These are phyloP conservation scores for Salticus scenicus DNA, from an alignment of 2,888 invertebrate genomes.

Conservation along the genomic window DNA sequence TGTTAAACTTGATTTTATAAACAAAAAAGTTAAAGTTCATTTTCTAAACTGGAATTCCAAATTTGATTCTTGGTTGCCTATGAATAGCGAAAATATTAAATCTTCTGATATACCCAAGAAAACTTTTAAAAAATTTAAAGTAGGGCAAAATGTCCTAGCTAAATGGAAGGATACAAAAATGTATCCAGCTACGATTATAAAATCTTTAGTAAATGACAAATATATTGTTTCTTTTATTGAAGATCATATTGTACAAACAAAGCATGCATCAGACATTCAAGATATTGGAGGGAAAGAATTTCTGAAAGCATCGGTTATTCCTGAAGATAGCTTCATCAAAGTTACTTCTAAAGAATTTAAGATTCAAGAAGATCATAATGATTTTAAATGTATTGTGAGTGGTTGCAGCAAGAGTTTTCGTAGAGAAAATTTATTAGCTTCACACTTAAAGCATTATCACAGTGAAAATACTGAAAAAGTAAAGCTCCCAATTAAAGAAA, in stretches of 20 bases:
- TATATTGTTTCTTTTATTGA: slow-evolving; percentile 42
- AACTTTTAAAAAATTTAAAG: neutral
- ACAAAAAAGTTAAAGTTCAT: slow-evolving; percentile 89
- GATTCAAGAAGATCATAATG: slow-evolving; percentile 76
- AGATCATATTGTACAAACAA: slow-evolving; percentile 50
- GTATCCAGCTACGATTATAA: slow-evolving; percentile 48
- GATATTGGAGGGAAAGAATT: neutral
- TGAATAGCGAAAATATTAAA: slow-evolving; percentile 45
- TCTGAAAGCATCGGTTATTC: neutral
- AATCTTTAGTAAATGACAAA: slow-evolving; percentile 43
- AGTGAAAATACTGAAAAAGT: neutral
- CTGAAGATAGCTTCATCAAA: slow-evolving; percentile 21
- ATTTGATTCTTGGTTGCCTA: slow-evolving; percentile 55
- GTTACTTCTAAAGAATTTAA: slow-evolving; percentile 74
- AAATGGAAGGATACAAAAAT: slow-evolving; percentile 50
- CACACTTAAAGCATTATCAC: slow-evolving; percentile 95
- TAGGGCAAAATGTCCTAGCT: slow-evolving; percentile 41
- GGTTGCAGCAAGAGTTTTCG: slow-evolving; percentile 92
- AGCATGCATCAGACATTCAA: slow-evolving; percentile 48
- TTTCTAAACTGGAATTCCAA: slow-evolving; percentile 83
- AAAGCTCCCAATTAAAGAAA: neutral
- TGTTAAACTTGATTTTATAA: too few relatives aligned
- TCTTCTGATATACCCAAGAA: slow-evolving; percentile 23
- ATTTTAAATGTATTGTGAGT: slow-evolving; percentile 75
- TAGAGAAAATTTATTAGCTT: slow-evolving; percentile 90